Evolutionary conservation across 1,140 invertebrate species (phyloP), one percentile per base, ranked within the genome.

Genomic region (Drosophila pruinosa): DNA sequence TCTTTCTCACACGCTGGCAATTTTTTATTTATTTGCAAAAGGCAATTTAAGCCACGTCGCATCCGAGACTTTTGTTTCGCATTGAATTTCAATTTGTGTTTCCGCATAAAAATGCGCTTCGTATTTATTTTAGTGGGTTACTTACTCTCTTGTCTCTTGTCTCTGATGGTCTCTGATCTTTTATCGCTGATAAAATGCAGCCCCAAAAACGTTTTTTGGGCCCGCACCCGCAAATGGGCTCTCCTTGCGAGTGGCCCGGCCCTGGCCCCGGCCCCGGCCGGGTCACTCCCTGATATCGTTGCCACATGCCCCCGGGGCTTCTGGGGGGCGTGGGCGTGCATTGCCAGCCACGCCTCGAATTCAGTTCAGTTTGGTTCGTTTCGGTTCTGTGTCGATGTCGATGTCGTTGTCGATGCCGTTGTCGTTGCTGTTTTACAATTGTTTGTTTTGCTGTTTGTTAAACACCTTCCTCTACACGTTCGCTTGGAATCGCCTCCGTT

Each of bases 391-490:
- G 48, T 43, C 36, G 75, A 63, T 69, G 78, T 52, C 43, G 62
- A n/a, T 41, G 22, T 26, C 10, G 43, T 47, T 52, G 54, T 53
- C 10, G 47, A 53, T 70, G 48, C 36, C 41, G 68, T 57, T 77
- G 57, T 64, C 45, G 59, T 77, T 71, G 72, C 67, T 83, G 80
- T 83, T 82, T 83, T 83, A 83, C 80, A 83, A 83, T 83, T 86
- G 82, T 86, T 88, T 86, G 83, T 86, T 89, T 89, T 70, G 85
- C 76, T 89, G 86, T 89, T 89, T 89, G 86, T 89, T 89, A 89
- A 89, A 89, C 86, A 89, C 86, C 86, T 89, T 89, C 86, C 77
- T 67, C 80, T 89, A 89, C 86, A 89, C 79, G 74, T 88, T 78
- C 63, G 65, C 48, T 58, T 38, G 43, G n/a, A 77, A 74, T 82